Evolutionary conservation across 2,888 invertebrate species (phyloP), one percentile per base, ranked within the genome.

Genomic region (Sarcophaga caerulescens): DNA sequence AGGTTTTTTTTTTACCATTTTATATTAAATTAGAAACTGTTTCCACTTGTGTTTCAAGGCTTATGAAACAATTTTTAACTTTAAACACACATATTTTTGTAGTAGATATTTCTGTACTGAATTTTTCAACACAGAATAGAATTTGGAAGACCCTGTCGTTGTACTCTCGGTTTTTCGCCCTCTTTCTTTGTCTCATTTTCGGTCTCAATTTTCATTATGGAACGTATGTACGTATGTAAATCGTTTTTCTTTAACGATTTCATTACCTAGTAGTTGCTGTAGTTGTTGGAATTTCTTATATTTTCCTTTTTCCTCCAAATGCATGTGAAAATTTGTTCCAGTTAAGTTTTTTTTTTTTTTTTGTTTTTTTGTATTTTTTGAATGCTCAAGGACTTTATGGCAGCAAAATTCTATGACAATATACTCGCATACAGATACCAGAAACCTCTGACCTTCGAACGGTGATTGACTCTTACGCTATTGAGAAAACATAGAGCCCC

Each of bases 381-480:
- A 44, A 52, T 63, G 57, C 85, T 85, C 87, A 84, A 85, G 82
- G 83, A 85, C 85, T 81, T 11, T 75, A 21, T 77, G 44, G n/a
- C 60, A 66, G 52, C 65, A 57, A 75, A 65, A 57, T 70, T 57
- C n/a, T 57, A 25, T 57, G 23, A 25, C 25, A 52, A 76, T 71
- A 68, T 62, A 60, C 17, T 14, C 14, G 12, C 52, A 5, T 4
- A 52, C 52, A 14, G 17, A 52, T 52, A 52, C 17, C 71, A 74
- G 35, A 78, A 84, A 81, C 84, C 66, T 81, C 69, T 84, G 84
- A 86, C 86, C 86, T 86, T 86, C 84, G 86, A 68, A 78, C 81
- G 86, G 86, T 86, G 86, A 86, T 81, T 86, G 86, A 85, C 85
- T 82, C 68, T 79, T 68, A 76, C 73, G 52, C 79, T 73, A 52